phyloP scores from a whole-genome alignment of 2,797 vertebrate species.

The Etheostoma perlongum region DNA sequence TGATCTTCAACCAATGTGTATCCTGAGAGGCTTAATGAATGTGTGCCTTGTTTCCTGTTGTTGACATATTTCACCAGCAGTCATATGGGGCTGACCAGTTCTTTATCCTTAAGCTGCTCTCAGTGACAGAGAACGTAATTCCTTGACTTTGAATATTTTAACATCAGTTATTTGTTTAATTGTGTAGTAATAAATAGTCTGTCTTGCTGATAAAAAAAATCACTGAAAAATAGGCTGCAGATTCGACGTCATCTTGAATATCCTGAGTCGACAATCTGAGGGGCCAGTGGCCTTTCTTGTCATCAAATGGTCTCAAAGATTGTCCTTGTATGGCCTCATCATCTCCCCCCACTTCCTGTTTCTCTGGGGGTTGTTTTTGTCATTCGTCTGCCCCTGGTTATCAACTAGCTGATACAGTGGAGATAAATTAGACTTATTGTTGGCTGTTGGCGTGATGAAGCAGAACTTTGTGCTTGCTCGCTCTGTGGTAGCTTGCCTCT shows the following conservation, averaged over 20 bases:
- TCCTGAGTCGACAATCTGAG: not conserved
- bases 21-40: conserved; percentile 30
- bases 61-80: conserved; percentile 22
- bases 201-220: too few species aligned
- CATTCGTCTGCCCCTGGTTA: conserved; percentile 35
- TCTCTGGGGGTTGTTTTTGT: conserved; percentile 21
- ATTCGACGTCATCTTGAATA: not conserved
- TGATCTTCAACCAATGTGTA: conserved; percentile 26
- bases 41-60: conserved; percentile 48
- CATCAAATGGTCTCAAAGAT: conserved; percentile 25
- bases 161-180: not conserved
- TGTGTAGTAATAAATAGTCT: too few species aligned
- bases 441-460: conserved; percentile 53
- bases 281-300: conserved; percentile 14
- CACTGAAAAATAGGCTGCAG: too few species aligned
- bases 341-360: conserved; percentile 26
- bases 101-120: not conserved
- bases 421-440: conserved; percentile 62
- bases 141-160: not conserved
- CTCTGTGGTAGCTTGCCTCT: conserved; percentile 13
- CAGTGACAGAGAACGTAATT: not conserved
- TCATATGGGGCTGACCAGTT: conserved; percentile 28
- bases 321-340: conserved; percentile 16
- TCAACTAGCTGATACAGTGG: conserved; percentile 44
- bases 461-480: conserved; percentile 43